Conservation (phyloP, 2,888 invertebrate genomes). For the Acleris sparsana region DNA sequence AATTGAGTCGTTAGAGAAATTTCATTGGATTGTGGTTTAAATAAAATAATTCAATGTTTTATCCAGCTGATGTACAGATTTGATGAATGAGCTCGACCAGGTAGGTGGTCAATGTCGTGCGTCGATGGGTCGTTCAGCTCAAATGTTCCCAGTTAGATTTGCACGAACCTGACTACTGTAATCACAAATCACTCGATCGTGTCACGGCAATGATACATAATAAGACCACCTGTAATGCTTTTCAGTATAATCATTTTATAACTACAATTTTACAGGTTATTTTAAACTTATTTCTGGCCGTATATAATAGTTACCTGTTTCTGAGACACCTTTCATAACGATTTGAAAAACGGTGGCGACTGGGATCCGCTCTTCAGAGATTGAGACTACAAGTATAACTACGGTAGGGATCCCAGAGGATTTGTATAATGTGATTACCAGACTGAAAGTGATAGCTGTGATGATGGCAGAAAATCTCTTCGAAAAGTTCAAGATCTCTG, state of each 20-base stretch:
- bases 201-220: slow-evolving; percentile 28
- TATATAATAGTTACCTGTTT: no score
- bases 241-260: slow-evolving; percentile 4
- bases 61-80: not conserved
- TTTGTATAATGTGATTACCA: no score
- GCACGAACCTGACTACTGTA: slow-evolving; percentile 24
- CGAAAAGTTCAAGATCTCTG: no score
- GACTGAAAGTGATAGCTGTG: no score
- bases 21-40: not conserved
- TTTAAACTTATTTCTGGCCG: no score
- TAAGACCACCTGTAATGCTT: slow-evolving; percentile 12
- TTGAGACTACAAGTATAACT: no score
- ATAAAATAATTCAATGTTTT: not conserved
- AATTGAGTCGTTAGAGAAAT: slow-evolving; percentile 1
- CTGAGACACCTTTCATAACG: no score
- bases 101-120: slow-evolving; percentile 28
- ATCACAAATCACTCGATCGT: slow-evolving; percentile 14
- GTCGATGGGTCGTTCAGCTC: slow-evolving; percentile 18
- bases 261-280: no score
- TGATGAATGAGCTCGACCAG: slow-evolving; percentile 2
- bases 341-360: no score
- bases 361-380: no score
- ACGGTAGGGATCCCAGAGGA: no score
- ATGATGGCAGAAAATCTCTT: no score
- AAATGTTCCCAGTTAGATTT: slow-evolving; percentile 19